Evolutionary conservation across 2,888 invertebrate species (phyloP), one percentile per base, ranked within the genome.

Genomic region (Calliscelio sp.): DNA sequence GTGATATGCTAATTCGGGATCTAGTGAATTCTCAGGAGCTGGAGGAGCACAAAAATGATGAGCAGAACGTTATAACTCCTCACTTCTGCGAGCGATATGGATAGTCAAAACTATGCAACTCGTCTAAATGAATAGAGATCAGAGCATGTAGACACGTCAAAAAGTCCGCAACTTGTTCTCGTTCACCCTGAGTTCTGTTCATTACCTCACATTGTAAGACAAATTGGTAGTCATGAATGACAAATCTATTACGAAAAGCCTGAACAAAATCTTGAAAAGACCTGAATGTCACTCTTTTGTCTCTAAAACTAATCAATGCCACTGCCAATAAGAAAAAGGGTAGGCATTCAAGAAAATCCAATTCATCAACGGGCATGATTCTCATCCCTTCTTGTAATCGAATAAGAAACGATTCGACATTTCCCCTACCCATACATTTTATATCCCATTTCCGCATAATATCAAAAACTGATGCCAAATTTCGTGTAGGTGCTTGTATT

Each of bases 131-230:
- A 14, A 68, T 53, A 8, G 14, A 51, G 2, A 73, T 73, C 28
- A 73, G 11, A 5, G 49, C 35, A 14, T 59, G 61, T 20, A 73
- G n/a, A 59, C 71, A 71, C 1, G 71, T 71, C n/a, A 71, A 32
- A 46, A 14, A 71, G n/a, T 71, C 71, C 22, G 71, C 44, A 0
- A 71, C 59, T 35, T 32, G 46, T 49, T 71, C 71, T 2, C 71
- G 44, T 14, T 71, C 71, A 20, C 71, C 71, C 20, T 71, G 71
- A n/a, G 59, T 71, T 1, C 59, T 25, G 20, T 46, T 44, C 20
- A 44, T n/a, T 0, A 71, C 55, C 16, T 71, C 46, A 2, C 32
- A 10, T n/a, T 46, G 46, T 8, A 71, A 22, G 2, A 18, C 24
- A 38, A 16, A 46, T 18, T 46, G 18, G 20, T 46, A 46, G 20